phyloP scores from a whole-genome alignment of 2,113 vertebrate species.

The Bos taurus region DNA sequence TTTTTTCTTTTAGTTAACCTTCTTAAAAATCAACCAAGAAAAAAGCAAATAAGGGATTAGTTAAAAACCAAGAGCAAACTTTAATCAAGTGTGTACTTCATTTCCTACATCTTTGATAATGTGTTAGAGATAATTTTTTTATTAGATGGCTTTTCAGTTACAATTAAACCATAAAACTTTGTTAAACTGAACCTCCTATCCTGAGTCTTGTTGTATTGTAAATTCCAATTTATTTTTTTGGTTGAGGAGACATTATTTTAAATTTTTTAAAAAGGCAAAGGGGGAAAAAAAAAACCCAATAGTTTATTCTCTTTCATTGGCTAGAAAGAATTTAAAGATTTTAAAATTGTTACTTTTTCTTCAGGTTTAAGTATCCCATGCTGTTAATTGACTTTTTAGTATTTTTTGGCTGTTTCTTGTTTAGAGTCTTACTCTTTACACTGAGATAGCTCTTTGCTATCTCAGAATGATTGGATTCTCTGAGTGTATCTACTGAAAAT shows the following conservation, averaged over 20 bases:
- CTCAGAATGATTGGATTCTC: not conserved
- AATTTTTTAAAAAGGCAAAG: not conserved
- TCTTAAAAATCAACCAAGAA: constrained; percentile 9
- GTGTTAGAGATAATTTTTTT: not conserved
- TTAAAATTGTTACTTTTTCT: not conserved
- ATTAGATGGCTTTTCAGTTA: not conserved
- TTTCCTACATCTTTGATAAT: not conserved
- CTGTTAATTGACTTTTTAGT: not conserved
- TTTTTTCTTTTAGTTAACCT: not conserved
- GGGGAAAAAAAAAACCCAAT: not conserved
- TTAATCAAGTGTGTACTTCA: not conserved
- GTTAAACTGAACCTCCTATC: not conserved
- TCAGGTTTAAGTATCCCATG: not conserved
- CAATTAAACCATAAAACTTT: not conserved
- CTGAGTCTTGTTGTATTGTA: not conserved
- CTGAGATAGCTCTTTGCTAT: not conserved
- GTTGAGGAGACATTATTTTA: not conserved
- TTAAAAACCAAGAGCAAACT: not conserved
- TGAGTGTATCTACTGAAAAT: not conserved
- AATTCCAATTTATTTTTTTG: not conserved
- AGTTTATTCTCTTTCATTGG: not conserved
- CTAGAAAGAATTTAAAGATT: not conserved
- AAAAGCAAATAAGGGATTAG: not conserved
- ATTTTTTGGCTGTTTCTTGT: not conserved
- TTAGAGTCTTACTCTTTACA: not conserved